Base-by-base conservation (phyloP, 2,797 vertebrate genomes). In the Rhinogobio ventralis region DNA sequence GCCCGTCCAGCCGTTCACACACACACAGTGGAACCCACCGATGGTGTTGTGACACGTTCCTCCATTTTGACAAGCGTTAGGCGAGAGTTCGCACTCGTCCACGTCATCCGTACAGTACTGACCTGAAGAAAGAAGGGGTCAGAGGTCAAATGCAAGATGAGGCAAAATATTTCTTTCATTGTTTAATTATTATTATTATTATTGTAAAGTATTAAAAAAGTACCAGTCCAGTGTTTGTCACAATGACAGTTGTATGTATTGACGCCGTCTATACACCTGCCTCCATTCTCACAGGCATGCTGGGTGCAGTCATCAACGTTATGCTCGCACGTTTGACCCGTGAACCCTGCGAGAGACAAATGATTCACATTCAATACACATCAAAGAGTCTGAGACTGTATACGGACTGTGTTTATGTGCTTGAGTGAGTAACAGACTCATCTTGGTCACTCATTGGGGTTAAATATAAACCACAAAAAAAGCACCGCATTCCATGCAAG, bases 161-260 rank as follows among this genome's bases (percentile, higher is more conserved):
- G 42, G 25, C 53, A 0, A 71, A 42, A 28, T 14, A 28, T 9
- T 4, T n/a, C 28, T 53, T 82, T 57, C 19, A 23, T 6, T n/a
- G 20, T 5, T 23, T 23, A 7, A 2, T 53, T 53, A 74, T 49
- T 45, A 20, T 45, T 71, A 25, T 10, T 19, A 11, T n/a, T 57
- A 23, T 25, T 9, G 20, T 25, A 45, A 28, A 49, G 28, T 14
- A 15, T 2, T 33, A 57, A 3, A 30, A 45, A 19, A 23, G 15
- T 92, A 98, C 97, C 97, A 94, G 96, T 97, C 95, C 97, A 97
- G 86, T 97, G 96, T 2, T 97, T 96, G 0, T 95, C 95, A 76
- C 97, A 98, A 87, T 97, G 97, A 93, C 98, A 99, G 88, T 98
- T 99, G 92, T 99, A 99, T 79, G 97, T 99, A 93, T 99, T 99